Percentiles rank a stretch among this genome's conserved stretches.
Evolutionary conservation across 2,888 invertebrate genomes (phyloP).

Genomic region (Palloptera scutellata): DNA sequence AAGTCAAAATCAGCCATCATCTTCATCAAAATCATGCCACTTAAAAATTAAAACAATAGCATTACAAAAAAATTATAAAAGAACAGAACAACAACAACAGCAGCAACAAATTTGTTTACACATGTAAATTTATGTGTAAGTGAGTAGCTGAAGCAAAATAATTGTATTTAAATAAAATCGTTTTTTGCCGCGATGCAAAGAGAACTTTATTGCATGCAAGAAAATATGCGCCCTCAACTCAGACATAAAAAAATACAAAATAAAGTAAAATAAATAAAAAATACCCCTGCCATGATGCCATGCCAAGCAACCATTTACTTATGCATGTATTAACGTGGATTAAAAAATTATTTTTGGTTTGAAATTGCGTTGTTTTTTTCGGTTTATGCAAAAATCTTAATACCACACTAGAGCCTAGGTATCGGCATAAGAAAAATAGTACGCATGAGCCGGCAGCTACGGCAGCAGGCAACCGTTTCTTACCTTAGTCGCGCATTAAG

Average conservation of each 20-base stretch:
- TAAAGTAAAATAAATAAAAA: too few relatives aligned
- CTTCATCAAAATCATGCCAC: conserved; percentile 53
- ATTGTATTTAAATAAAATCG: too few relatives aligned
- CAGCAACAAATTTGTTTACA: conserved; percentile 2
- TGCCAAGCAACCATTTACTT: too few relatives aligned
- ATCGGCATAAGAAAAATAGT: background rate
- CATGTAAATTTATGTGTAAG: conserved; percentile 16
- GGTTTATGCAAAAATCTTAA: conserved; percentile 1
- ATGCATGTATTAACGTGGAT: too few relatives aligned
- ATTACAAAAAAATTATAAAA: conserved; percentile 20
- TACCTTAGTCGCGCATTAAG: conserved; percentile 47
- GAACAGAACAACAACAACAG: conserved; percentile 22
- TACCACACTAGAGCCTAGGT: conserved; percentile 7
- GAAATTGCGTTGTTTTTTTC: conserved; percentile 6
- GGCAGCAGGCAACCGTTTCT: background rate
- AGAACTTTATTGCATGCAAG: too few relatives aligned
- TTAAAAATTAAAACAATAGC: conserved; percentile 54
- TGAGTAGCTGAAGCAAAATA: background rate
- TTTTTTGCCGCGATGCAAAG: too few relatives aligned
- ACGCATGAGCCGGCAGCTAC: background rate
- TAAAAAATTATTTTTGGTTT: too few relatives aligned
- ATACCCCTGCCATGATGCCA: too few relatives aligned
- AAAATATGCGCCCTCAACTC: too few relatives aligned
- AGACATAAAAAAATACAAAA: too few relatives aligned
- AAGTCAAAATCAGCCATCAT: conserved; percentile 26